Base-by-base conservation (phyloP, 2,888 invertebrate genomes). In the Sphaeridia pumilis region DNA sequence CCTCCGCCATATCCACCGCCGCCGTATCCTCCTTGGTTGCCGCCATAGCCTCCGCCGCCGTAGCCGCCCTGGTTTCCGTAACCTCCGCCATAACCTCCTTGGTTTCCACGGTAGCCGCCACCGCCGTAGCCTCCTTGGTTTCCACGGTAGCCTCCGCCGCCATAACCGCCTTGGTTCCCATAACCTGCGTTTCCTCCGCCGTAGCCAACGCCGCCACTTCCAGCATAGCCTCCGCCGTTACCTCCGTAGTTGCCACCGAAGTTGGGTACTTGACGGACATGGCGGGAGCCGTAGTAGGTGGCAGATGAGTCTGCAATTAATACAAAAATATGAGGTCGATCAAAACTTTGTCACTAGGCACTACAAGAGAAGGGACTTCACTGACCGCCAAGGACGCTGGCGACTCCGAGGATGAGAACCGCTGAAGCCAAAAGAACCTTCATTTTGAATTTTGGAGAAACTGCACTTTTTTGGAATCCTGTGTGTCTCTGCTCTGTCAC, bases 71-170 rank as follows among this genome's bases (percentile, higher is more conserved):
- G 41, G 35, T 46, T 46, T 2, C 24, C 14, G 24, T 28, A 22
- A 14, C 53, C 53, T 1, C 46, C 52, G 5, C 45, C 12, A 24
- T 31, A 28, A 12, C 53, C 43, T 5, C 53, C 48, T 22, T 48
- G 22, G 28, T 46, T 26, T n/a, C 28, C 26, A 26, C 28, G 12
- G 26, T 28, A 14, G 21, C 38, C 41, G 21, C 52, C 52, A 2
- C 45, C 36, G 4, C 45, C 35, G 26, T 45, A 35, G 2, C 49
- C 49, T 4, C 34, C 34, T 24, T 10, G 28, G 7, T 46, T 26
- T n/a, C 28, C 26, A 26, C 28, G 12, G 26, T 28, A 14, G 21
- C 38, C 41, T 20, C 52, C 52, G 2, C 46, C 46, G 2, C 43
- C 41, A 25, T 43, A 41, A 10, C 52, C 43, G 5, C 34, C 34